Percentiles rank a stretch among this genome's conserved stretches.
phyloP scores from a whole-genome alignment of 2,797 vertebrate species.

The Microhierax caerulescens region DNA sequence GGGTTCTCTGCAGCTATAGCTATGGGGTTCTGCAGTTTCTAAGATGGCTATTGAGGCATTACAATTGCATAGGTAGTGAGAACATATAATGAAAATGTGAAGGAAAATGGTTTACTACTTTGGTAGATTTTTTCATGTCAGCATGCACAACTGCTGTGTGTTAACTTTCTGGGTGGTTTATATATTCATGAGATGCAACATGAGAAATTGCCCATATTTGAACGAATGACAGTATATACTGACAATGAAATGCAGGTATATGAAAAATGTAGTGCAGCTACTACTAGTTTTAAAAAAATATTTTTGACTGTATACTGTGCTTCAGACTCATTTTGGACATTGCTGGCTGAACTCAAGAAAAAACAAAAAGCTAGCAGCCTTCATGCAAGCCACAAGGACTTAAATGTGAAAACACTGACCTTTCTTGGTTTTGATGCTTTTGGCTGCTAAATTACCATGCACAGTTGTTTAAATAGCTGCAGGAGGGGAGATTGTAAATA shows the following conservation, averaged over 20 bases:
- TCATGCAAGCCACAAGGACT: not conserved
- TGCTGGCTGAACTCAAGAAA: not conserved
- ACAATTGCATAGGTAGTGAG: not conserved
- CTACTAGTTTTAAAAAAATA: not conserved
- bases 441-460: not conserved
- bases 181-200: conserved; percentile 12
- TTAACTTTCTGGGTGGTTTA: conserved; percentile 14
- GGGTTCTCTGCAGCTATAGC: not conserved
- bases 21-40: not conserved
- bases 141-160: not conserved
- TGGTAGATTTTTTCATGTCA: not conserved
- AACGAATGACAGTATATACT: not conserved
- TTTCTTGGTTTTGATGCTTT: not conserved
- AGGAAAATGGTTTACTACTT: not conserved
- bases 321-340: not conserved
- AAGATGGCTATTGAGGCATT: not conserved
- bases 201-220: not conserved
- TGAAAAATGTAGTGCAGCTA: not conserved
- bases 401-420: not conserved
- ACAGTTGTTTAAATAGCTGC: not conserved
- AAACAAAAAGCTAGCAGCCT: not conserved
- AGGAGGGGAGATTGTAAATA: not conserved
- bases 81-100: not conserved
- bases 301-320: not conserved
- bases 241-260: not conserved